Evolutionary conservation across 2,888 invertebrate species (phyloP), one percentile per base, ranked within the genome.

Genomic region (Polydrusus tereticollis): DNA sequence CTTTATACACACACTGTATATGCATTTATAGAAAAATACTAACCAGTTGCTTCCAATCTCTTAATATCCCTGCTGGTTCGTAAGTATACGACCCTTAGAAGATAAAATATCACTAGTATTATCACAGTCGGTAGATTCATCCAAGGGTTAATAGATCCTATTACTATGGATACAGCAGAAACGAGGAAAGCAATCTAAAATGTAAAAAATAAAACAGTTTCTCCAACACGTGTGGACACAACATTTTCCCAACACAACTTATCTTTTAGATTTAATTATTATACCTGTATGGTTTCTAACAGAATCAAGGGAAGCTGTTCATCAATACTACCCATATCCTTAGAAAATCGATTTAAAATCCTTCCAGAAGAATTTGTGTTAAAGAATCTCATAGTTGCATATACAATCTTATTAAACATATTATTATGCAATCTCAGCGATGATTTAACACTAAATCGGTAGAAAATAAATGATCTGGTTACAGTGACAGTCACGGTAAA

Each of bases 261-360:
- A 38, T 16, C 14, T 41, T 5, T 41, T 8, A 29, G 58, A 18
- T 36, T 26, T 18, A 21, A 33, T 1, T 20, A 21, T 18, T 58
- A n/a, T 66, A 78, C 79, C 63, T 78, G 75, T 14, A 80, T 83
- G 7, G 85, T 85, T 82, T 88, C 87, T 69, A 88, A 86, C 52
- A 88, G 75, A 1, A 86, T 85, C 10, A 78, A 75, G 0, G 88
- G 87, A 23, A 88, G 75, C 20, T 85, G 68, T 76, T 88, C 88
- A 78, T 88, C 88, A 7, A 88, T 84, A 0, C 86, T 82, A 0
- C 87, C 90, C 79, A 91, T 87, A 80, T 92, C 92, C 80, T 91
- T 92, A 2, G 91, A 89, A 81, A 92, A 91, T 52, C 92, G 85
- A 83, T 92, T 92, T 41, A 92, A 83, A 66, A 92, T 88, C 29